Conservation (phyloP, 64 coral and sea anemone genomes). For the Pocillopora verrucosa region DNA sequence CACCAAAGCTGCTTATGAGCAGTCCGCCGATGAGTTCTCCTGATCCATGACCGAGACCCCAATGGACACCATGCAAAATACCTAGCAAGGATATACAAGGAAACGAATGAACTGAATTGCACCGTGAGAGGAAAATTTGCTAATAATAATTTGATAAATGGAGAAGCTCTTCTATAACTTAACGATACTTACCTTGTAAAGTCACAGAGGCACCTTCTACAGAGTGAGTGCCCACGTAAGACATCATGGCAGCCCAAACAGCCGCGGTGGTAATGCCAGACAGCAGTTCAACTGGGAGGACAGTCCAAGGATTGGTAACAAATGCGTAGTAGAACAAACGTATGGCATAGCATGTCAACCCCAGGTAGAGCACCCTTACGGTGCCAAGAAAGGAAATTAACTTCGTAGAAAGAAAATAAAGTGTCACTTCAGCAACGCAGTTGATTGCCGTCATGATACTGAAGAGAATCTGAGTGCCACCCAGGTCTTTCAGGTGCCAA, state of each 20-base stretch:
- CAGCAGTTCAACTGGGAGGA: constrained; percentile 72
- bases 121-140: neutral
- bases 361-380: constrained; percentile 89
- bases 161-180: neutral
- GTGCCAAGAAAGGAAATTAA: constrained; percentile 72
- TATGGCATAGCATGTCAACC: constrained; percentile 77
- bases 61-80: constrained; percentile 91
- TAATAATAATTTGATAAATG: neutral
- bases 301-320: constrained; percentile 76
- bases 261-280: constrained; percentile 88
- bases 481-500: constrained; percentile 92
- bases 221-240: constrained; percentile 84
- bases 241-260: constrained; percentile 94
- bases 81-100: constrained; percentile 49
- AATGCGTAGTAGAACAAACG: constrained; percentile 82
- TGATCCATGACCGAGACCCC: constrained; percentile 96
- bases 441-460: constrained; percentile 89
- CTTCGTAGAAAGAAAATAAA: constrained; percentile 87
- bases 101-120: neutral
- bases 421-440: constrained; percentile 83
- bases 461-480: constrained; percentile 85
- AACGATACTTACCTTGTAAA: constrained; percentile 65
- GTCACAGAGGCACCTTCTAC: constrained; percentile 73
- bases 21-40: constrained; percentile 94
- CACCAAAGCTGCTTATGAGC: constrained; percentile 84